A percentile compares a stretch with the other conserved stretches of the same genome.
These are phyloP conservation scores for Luperina nickerlii DNA, from an alignment of 2,888 invertebrate species.

Conservation along the genomic window DNA sequence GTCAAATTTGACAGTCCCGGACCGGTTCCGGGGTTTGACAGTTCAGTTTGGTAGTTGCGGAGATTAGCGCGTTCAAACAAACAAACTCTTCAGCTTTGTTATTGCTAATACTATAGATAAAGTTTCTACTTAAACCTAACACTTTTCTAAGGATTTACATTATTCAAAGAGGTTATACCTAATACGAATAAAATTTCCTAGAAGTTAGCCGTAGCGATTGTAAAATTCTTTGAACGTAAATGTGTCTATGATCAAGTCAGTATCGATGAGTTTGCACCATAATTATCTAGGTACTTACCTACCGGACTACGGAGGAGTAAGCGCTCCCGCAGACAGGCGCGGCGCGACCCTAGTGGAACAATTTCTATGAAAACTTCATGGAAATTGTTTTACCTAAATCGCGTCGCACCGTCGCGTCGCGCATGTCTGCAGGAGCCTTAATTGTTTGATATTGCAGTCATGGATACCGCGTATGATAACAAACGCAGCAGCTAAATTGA, in stretches of 20 bases:
- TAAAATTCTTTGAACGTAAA: conserved; percentile 47
- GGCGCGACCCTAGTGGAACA: no score
- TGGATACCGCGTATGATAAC: conserved; percentile 21
- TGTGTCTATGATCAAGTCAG: conserved; percentile 1
- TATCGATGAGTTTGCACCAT: conserved; percentile 20
- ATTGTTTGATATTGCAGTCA: conserved; percentile 26
- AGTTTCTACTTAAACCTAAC: neutral
- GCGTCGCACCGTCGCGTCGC: no score
- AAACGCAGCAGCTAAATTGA: neutral
- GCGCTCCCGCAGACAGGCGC: no score
- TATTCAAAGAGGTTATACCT: conserved; percentile 4
- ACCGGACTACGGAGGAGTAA: neutral
- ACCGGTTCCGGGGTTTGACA: no score
- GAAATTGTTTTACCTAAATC: no score
- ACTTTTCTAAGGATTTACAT: conserved; percentile 11
- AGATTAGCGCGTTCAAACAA: no score
- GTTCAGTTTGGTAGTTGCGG: no score
- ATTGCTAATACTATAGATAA: neutral
- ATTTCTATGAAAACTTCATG: no score
- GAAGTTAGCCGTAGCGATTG: conserved; percentile 40
- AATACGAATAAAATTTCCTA: conserved; percentile 10
- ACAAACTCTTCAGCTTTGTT: no score
- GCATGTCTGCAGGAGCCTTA: no score
- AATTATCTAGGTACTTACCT: conserved; percentile 28
- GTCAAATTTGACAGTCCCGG: no score